Percentiles rank a stretch among this genome's conserved stretches.
phyloP scores from a whole-genome alignment of 2,113 vertebrate genomes.

The Taxidea taxus region DNA sequence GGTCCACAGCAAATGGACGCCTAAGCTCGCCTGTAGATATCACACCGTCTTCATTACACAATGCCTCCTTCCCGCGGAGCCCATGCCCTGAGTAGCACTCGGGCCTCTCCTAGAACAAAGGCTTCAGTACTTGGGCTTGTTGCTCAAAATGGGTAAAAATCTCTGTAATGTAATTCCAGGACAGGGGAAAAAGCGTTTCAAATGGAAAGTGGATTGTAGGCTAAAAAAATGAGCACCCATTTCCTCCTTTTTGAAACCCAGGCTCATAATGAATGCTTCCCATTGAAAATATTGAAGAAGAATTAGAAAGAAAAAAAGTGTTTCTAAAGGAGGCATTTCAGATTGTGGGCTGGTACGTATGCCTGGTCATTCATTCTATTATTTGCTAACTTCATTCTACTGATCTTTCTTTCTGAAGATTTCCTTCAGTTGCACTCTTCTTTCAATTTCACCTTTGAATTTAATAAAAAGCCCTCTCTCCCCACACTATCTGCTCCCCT shows the following conservation, averaged over 20 bases:
- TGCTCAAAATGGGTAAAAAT: conserved; percentile 39
- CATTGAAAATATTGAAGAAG: conserved; percentile 28
- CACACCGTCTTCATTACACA: not conserved
- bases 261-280: not conserved
- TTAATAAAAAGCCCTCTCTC: not conserved
- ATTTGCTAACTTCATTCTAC: not conserved
- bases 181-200: not conserved
- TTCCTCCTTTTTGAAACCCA: conserved; percentile 9
- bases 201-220: conserved; percentile 25
- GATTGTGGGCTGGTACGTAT: not conserved
- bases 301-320: not conserved
- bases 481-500: not conserved
- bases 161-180: not conserved
- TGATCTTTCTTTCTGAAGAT: not conserved
- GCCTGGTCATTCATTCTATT: not conserved
- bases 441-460: conserved; percentile 31
- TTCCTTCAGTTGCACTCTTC: not conserved
- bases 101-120: not conserved
- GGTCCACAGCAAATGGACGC: not conserved
- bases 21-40: not conserved
- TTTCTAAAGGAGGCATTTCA: not conserved
- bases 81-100: not conserved
- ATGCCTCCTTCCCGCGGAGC: not conserved
- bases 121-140: not conserved
- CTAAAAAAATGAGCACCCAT: not conserved